Evolutionary conservation across 1,140 invertebrate species (phyloP).

Genomic region (Asobara japonica): DNA sequence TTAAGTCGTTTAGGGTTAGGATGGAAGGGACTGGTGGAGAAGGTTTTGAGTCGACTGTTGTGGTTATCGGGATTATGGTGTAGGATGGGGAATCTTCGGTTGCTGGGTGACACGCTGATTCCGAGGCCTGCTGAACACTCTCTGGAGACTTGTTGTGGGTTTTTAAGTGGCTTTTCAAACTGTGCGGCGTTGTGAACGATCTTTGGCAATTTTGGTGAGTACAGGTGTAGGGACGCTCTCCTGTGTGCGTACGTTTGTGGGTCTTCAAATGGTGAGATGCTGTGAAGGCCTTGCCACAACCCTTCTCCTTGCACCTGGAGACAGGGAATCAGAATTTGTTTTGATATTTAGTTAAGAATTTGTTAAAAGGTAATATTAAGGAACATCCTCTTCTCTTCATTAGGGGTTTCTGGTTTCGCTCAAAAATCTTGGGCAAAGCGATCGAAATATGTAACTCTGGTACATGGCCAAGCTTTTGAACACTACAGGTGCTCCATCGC

Average conservation of each 20-base stretch:
- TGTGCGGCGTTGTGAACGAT: slow-evolving; percentile 83
- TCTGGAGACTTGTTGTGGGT: slow-evolving; percentile 63
- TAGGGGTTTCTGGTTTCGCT: no score
- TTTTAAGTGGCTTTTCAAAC: slow-evolving; percentile 81
- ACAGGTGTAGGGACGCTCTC: slow-evolving; percentile 83
- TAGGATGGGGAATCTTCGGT: slow-evolving; percentile 38
- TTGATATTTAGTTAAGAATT: no score
- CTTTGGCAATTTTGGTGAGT: slow-evolving; percentile 76
- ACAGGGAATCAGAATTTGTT: no score
- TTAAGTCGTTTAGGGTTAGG: slow-evolving; percentile 20
- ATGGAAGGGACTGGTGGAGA: background rate
- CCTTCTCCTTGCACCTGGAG: slow-evolving; percentile 83
- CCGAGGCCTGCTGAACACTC: slow-evolving; percentile 2
- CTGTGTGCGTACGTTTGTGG: slow-evolving; percentile 73
- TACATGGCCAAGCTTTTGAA: no score
- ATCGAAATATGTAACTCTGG: no score
- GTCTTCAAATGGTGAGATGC: slow-evolving; percentile 94
- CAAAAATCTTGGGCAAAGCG: no score
- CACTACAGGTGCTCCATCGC: no score
- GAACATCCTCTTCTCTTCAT: no score
- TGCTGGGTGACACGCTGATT: slow-evolving; percentile 27
- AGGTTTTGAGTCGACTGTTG: no score
- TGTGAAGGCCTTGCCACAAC: slow-evolving; percentile 91
- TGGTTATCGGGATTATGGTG: background rate
- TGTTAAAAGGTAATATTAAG: no score